These are phyloP conservation scores for Dryadula phaetusa DNA, from an alignment of 2,888 invertebrate genomes.

Conservation along the genomic window DNA sequence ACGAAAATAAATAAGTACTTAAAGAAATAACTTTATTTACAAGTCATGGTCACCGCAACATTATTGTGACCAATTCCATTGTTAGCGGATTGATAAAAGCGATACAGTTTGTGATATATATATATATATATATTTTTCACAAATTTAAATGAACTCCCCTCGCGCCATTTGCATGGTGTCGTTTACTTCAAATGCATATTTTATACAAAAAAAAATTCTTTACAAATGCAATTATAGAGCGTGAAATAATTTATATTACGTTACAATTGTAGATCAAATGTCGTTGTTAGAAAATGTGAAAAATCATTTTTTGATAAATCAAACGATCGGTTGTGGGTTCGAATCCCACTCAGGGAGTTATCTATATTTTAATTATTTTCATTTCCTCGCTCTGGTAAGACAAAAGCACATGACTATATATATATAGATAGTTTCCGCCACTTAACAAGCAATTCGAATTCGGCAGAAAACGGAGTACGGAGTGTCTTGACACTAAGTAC, in stretches of 20 bases:
- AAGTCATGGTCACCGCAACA: conserved; percentile 57
- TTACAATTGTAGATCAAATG: not conserved
- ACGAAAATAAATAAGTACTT: no score
- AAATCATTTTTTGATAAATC: not conserved
- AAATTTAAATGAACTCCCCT: conserved; percentile 81
- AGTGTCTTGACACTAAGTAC: no score
- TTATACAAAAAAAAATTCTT: conserved; percentile 39
- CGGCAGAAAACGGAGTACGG: no score
- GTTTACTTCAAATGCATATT: conserved; percentile 59
- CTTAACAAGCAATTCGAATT: no score
- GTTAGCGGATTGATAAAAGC: conserved; percentile 75
- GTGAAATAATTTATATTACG: conserved; percentile 15
- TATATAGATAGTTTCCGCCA: no score
- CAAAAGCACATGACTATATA: no score
- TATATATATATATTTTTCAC: conserved; percentile 66
- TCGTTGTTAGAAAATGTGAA: not conserved
- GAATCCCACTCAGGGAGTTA: no score
- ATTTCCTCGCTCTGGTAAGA: no score
- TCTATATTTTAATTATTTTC: no score
- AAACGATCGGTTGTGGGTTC: no score
- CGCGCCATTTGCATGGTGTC: conserved; percentile 72
- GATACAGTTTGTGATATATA: conserved; percentile 75
- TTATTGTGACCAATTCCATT: conserved; percentile 70
- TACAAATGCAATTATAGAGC: conserved; percentile 21
- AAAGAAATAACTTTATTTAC: no score